phyloP scores from a whole-genome alignment of 2,113 vertebrate genomes.

The Phylloscopus trochiloides region DNA sequence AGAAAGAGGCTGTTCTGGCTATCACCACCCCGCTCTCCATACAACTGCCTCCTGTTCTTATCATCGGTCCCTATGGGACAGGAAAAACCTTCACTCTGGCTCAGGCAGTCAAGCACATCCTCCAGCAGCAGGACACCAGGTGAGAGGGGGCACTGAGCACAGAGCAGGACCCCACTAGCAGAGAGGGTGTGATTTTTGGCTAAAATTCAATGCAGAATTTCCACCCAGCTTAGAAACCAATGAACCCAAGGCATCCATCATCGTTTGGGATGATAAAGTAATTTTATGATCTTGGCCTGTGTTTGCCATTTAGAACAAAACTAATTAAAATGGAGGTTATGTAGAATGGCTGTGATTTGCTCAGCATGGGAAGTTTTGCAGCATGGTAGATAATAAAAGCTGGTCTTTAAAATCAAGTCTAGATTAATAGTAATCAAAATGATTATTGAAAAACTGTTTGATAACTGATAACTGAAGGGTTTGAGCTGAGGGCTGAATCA shows the following conservation, averaged over 20 bases:
- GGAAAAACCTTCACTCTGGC: constrained; percentile 99
- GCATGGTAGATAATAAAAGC: not conserved
- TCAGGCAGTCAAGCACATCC: constrained; percentile 98
- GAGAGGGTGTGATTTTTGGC: not conserved
- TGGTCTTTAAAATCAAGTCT: not conserved
- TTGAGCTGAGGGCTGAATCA: constrained; percentile 21
- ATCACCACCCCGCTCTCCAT: constrained; percentile 93
- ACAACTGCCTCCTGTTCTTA: constrained; percentile 92
- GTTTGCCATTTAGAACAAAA: not conserved
- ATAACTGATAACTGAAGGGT: not conserved
- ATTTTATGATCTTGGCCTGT: not conserved
- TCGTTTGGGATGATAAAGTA: not conserved
- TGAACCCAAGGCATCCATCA: not conserved
- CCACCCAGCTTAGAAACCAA: not conserved
- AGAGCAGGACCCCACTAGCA: not conserved
- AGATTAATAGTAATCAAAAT: not conserved
- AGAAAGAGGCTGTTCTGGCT: constrained; percentile 97
- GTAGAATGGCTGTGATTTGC: not conserved
- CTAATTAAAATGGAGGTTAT: not conserved
- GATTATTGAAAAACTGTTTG: constrained; percentile 1
- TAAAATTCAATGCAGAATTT: not conserved
- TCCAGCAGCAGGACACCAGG: constrained; percentile 93
- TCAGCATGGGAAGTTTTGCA: not conserved
- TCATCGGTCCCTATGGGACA: constrained; percentile 98
- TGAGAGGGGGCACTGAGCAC: constrained; percentile 51